phyloP scores from a whole-genome alignment of 2,797 vertebrate species.

The Eulemur coronatus region DNA sequence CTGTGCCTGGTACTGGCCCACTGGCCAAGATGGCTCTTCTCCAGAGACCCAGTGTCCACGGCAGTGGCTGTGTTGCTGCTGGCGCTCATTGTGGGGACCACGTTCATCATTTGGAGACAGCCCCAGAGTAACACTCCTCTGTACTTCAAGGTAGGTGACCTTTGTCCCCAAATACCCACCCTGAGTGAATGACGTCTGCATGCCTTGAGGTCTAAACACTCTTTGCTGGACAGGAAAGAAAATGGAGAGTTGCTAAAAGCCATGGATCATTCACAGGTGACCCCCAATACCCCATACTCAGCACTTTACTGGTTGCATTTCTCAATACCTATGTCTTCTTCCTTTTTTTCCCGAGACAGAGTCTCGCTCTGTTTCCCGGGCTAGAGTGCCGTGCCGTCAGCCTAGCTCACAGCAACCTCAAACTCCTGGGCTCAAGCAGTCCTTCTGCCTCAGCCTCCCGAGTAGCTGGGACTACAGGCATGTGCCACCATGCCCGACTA shows the following conservation, averaged over 20 bases:
- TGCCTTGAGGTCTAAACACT: not conserved
- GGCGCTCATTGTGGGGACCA: constrained; percentile 76
- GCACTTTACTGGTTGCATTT: no score
- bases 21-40: constrained; percentile 64
- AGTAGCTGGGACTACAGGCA: no score
- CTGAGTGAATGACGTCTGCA: not conserved
- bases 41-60: not conserved
- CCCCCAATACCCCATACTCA: not conserved
- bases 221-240: not conserved
- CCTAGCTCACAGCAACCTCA: no score
- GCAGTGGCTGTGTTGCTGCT: constrained; percentile 76
- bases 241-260: not conserved
- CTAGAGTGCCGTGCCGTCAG: no score
- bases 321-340: no score
- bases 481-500: no score
- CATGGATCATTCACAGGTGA: not conserved
- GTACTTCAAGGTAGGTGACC: constrained; percentile 90
- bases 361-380: no score
- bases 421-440: no score
- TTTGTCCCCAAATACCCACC: no score
- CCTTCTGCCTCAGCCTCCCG: no score
- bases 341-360: no score
- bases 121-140: constrained; percentile 89
- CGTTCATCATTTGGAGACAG: constrained; percentile 90
- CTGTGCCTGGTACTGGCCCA: constrained; percentile 88